Conservation (phyloP, 2,113 vertebrate genomes). For the Hippopotamus amphibius region DNA sequence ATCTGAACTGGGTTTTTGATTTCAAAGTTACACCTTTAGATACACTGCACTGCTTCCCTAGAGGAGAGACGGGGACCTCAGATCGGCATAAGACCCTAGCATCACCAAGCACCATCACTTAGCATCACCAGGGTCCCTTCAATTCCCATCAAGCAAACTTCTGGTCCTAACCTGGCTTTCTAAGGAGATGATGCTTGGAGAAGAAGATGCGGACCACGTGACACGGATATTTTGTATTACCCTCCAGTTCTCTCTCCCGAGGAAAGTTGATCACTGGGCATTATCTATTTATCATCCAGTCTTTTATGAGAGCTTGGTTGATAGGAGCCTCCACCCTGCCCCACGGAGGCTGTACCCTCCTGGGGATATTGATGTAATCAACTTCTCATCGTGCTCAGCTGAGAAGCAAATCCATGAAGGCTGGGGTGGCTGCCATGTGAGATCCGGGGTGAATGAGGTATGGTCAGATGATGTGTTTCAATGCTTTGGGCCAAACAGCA, state of each 20-base stretch:
- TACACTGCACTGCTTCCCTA: not conserved
- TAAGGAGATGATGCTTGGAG: not conserved
- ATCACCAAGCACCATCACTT: too few species aligned
- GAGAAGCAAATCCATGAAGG: not conserved
- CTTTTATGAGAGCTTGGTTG: not conserved
- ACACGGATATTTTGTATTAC: not conserved
- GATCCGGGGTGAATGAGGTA: not conserved
- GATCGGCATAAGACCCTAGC: not conserved
- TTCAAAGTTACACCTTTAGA: not conserved
- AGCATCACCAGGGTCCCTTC: not conserved
- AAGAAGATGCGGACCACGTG: not conserved
- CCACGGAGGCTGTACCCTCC: not conserved
- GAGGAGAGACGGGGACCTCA: not conserved
- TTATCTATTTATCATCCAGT: not conserved
- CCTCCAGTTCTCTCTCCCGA: not conserved
- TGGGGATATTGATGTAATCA: not conserved
- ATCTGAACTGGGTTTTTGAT: not conserved
- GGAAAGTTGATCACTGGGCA: too few species aligned
- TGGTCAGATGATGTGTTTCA: not conserved
- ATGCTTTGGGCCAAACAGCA: not conserved
- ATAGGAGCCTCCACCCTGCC: fast-evolving
- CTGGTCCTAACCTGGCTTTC: not conserved
- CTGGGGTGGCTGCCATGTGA: not conserved
- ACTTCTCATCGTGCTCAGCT: too few species aligned
- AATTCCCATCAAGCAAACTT: not conserved